Conservation (phyloP, 1,140 invertebrate genomes). For the Drosophila ogumai region DNA sequence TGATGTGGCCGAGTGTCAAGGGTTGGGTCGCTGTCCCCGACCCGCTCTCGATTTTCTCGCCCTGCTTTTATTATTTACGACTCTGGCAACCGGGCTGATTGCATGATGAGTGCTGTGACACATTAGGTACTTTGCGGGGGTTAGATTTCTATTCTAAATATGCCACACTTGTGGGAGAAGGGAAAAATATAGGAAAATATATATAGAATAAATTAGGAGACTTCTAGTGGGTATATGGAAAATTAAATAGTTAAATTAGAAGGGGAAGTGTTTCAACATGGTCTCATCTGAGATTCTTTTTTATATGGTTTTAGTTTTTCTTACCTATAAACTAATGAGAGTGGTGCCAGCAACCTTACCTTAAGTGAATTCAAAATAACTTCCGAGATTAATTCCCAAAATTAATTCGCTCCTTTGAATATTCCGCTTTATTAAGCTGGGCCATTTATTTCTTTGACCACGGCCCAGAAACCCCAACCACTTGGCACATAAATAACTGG, state of each 20-base stretch:
- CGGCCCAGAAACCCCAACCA: conserved; percentile 1
- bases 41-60: conserved; percentile 5
- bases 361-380: conserved; percentile 14
- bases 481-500: conserved; percentile 64
- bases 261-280: background rate
- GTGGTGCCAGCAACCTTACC: background rate
- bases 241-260: background rate
- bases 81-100: conserved; percentile 20
- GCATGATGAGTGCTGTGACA: conserved; percentile 31
- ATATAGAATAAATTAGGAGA: background rate
- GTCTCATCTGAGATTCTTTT: background rate
- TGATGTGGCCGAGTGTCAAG: conserved; percentile 55
- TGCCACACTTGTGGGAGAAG: background rate
- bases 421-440: conserved; percentile 33
- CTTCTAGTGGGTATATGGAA: background rate
- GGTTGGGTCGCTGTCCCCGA: conserved; percentile 13
- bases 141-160: background rate
- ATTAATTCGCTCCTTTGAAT: conserved; percentile 35
- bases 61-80: conserved; percentile 68
- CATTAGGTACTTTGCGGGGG: conserved; percentile 8
- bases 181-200: background rate
- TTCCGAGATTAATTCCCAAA: conserved; percentile 26
- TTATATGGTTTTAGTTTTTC: no score
- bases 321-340: background rate
- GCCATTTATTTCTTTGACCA: conserved; percentile 29